Evolutionary conservation across 1,140 invertebrate species (phyloP).

Genomic region (Andrena cerasifolii): DNA sequence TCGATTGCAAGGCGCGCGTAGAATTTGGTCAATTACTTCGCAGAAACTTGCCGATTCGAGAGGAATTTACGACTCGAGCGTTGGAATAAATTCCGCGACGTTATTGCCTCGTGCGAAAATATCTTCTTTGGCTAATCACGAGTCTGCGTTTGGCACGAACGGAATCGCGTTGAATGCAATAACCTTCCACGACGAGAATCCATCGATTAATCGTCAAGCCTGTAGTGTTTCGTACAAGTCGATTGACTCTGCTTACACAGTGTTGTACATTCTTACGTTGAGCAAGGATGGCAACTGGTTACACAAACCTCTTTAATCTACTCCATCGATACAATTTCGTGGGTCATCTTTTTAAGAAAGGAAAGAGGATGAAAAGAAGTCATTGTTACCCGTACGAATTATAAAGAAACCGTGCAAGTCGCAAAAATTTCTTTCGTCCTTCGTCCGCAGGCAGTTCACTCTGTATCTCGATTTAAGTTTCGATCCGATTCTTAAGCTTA

Average conservation of each 20-base stretch:
- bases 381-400: too few relatives aligned
- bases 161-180: constrained; percentile 30
- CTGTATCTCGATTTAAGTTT: neutral
- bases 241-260: neutral
- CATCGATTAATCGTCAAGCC: constrained; percentile 12
- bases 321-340: neutral
- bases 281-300: constrained; percentile 40
- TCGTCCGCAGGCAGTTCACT: too few relatives aligned
- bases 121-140: constrained; percentile 65
- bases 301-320: neutral
- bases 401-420: too few relatives aligned
- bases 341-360: neutral
- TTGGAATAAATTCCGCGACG: neutral
- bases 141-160: constrained; percentile 64
- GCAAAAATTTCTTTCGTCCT: neutral
- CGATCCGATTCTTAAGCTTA: neutral
- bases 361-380: neutral
- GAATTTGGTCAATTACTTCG: too few relatives aligned
- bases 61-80: neutral
- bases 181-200: neutral
- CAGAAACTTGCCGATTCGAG: neutral
- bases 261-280: constrained; percentile 42
- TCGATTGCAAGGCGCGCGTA: neutral
- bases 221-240: constrained; percentile 12
- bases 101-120: neutral